phyloP scores from a whole-genome alignment of 2,888 invertebrate genomes.

The Ischnura elegans region DNA sequence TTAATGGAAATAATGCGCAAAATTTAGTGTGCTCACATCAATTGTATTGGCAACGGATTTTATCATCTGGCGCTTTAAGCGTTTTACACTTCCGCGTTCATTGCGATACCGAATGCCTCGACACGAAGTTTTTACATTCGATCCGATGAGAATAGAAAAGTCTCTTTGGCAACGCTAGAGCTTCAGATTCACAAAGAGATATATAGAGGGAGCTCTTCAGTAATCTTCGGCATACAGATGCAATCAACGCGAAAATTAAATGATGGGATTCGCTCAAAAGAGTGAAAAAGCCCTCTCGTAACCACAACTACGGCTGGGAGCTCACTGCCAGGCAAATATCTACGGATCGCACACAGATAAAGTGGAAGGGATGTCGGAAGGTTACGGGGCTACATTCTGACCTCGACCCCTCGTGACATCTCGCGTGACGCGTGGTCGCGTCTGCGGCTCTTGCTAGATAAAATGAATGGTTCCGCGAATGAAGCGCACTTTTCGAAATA shows the following conservation, averaged over 20 bases:
- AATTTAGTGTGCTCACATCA: too few species aligned
- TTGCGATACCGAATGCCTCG: neutral
- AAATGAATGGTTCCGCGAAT: conserved; percentile 3
- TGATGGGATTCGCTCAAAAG: neutral
- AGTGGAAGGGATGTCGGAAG: neutral
- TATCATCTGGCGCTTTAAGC: neutral
- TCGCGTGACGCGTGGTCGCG: conserved; percentile 2
- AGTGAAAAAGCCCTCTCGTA: conserved; percentile 2
- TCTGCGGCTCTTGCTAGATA: neutral
- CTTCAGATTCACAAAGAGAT: neutral
- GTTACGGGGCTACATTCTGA: neutral
- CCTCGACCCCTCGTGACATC: neutral
- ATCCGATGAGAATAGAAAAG: neutral
- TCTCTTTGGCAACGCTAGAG: neutral
- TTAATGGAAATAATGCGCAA: too few species aligned
- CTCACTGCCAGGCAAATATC: conserved; percentile 15
- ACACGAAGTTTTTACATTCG: neutral
- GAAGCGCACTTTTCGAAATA: neutral
- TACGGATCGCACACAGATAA: neutral
- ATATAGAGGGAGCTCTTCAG: neutral
- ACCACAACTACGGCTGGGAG: neutral
- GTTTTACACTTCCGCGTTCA: neutral
- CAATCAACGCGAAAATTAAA: neutral
- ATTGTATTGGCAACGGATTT: too few species aligned
- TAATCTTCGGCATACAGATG: neutral